Base-by-base conservation (phyloP, 1,140 invertebrate species). In the Cardiocondyla obscurior region DNA sequence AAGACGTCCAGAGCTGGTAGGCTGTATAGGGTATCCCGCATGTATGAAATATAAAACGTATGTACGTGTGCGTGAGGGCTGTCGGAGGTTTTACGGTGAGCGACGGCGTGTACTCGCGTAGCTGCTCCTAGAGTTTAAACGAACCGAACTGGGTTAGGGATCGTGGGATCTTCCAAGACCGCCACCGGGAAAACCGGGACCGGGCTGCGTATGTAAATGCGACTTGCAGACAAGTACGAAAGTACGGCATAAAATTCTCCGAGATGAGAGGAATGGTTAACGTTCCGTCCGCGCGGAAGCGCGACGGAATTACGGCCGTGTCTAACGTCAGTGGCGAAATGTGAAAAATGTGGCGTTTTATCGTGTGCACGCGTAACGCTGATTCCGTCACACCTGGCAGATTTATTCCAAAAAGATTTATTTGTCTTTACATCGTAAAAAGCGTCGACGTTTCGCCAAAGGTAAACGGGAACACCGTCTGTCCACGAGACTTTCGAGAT, bases 121-220 rank as follows among this genome's bases (percentile, higher is more conserved):
- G 44, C 82, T 30, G 49, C 76, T 83, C 85, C 84, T 84, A 51
- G 42, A 87, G 82, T 82, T 88, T 88, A 87, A 88, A 88, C 86
- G 86, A 88, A 87, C 85, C 82, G 82, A 88, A 88, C 85, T 87
- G 57, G 85, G 85, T 88, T 88, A 82, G 76, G 82, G 82, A 69
- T 87, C 64, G 60, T 46, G 69, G 76, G 55, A 62, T 84, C 84
- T 76, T 67, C 44, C 82, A 53, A 58, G 82, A 65, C 36, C 67
- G 70, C 65, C 70, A 57, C 67, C 67, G 44, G 10, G 73, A 30
- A 19, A 49, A 67, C 30, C 57, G 51, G 51, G 81, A 73, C 30
- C 58, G 67, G 67, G 62, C 14, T 64, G 19, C n/a, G 82, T 87
- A 85, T 81, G 67, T 70, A 79, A 79, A 79, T 79, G 74, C 46